Conservation (phyloP, 2,113 vertebrate genomes). For the Pteropus alecto region DNA sequence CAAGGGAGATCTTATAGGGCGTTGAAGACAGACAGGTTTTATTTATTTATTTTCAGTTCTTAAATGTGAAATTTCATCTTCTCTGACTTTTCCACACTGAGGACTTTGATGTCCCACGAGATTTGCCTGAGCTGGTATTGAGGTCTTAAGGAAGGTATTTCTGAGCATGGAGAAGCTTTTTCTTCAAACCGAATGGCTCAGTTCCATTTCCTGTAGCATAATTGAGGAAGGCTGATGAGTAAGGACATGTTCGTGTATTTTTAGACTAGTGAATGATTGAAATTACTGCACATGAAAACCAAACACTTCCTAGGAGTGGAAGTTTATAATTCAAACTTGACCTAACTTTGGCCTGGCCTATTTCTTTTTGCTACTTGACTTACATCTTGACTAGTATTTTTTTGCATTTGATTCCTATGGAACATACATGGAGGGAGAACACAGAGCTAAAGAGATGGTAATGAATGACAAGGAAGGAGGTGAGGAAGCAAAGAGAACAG, state of each 20-base stretch:
- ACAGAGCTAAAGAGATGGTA: background rate
- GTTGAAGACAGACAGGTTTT: conserved; percentile 43
- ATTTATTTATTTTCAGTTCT: background rate
- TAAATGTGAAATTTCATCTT: conserved; percentile 46
- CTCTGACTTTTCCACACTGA: conserved; percentile 48
- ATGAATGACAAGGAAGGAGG: background rate
- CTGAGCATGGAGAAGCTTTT: conserved; percentile 21
- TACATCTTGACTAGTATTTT: background rate
- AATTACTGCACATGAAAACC: background rate
- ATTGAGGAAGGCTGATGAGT: background rate
- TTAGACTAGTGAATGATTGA: conserved; percentile 1
- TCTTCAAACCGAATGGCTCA: background rate
- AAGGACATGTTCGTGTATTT: background rate
- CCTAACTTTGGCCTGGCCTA: background rate
- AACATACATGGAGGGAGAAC: background rate
- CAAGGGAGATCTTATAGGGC: conserved; percentile 48
- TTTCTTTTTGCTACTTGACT: background rate
- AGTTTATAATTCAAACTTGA: background rate
- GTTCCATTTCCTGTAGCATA: background rate
- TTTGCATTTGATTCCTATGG: background rate
- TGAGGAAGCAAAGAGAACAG: background rate
- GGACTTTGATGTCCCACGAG: conserved; percentile 39
- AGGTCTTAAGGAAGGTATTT: conserved; percentile 46
- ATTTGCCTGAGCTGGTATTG: conserved; percentile 22
- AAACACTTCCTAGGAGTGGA: background rate